Evolutionary conservation across 2,888 invertebrate species (phyloP).

Genomic region (Tachina fera): DNA sequence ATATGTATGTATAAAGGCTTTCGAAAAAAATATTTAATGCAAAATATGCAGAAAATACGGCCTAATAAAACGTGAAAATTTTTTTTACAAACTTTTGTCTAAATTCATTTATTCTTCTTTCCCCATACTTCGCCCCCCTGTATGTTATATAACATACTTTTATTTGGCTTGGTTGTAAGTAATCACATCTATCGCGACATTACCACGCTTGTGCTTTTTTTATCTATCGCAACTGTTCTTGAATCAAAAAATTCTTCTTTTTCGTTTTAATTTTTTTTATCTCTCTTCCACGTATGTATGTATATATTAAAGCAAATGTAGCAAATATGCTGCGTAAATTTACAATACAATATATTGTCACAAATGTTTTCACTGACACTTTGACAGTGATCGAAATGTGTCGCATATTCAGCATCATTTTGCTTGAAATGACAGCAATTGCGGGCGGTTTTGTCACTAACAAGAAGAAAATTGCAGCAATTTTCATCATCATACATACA

Average conservation of each 20-base stretch:
- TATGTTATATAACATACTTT: no score
- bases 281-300: background rate
- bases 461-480: conserved; percentile 81
- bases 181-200: background rate
- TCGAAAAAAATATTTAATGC: no score
- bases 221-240: conserved; percentile 3
- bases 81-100: no score
- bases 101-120: no score
- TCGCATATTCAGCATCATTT: conserved; percentile 74
- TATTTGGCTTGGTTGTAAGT: background rate
- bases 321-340: conserved; percentile 78
- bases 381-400: conserved; percentile 82
- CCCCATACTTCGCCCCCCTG: no score
- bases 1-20: no score
- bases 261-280: background rate
- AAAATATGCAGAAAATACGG: no score
- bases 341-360: conserved; percentile 80
- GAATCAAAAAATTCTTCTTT: background rate
- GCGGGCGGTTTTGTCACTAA: conserved; percentile 81
- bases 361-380: conserved; percentile 72
- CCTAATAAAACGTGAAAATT: no score
- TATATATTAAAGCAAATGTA: conserved; percentile 40
- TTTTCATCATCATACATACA: conserved; percentile 72
- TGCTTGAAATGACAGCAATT: conserved; percentile 74
- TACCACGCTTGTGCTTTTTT: background rate